phyloP scores from a whole-genome alignment of 2,888 invertebrate species.

The Cheiracanthium punctorium region DNA sequence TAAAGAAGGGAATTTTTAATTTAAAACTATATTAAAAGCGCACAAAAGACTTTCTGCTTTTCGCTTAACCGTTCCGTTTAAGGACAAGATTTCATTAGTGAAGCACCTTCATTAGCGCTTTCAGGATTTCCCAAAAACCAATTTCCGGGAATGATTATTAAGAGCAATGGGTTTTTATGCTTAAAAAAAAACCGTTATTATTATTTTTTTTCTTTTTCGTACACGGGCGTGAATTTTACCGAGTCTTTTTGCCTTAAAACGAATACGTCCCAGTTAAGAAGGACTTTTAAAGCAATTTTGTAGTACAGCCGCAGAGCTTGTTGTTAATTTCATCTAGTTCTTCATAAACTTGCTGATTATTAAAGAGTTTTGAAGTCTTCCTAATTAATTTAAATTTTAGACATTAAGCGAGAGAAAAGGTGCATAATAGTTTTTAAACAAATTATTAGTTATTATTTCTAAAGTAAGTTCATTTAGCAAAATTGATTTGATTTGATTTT shows the following conservation, averaged over 20 bases:
- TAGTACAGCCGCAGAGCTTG: too few relatives aligned
- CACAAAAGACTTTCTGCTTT: constrained; percentile 60
- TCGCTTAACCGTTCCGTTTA: constrained; percentile 38
- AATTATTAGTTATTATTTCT: too few relatives aligned
- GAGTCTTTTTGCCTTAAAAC: too few relatives aligned
- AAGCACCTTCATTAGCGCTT: constrained; percentile 60
- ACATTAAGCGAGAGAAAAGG: too few relatives aligned
- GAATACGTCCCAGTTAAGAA: too few relatives aligned
- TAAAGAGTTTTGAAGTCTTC: background rate
- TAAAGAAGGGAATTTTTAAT: constrained; percentile 58
- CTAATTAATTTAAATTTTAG: background rate
- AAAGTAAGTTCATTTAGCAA: too few relatives aligned
- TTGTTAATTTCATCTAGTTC: background rate
- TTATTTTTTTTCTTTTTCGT: too few relatives aligned
- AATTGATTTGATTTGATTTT: too few relatives aligned
- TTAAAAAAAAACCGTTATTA: too few relatives aligned
- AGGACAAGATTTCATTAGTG: constrained; percentile 63
- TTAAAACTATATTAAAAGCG: constrained; percentile 67
- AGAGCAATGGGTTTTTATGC: constrained; percentile 47
- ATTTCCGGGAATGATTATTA: constrained; percentile 66
- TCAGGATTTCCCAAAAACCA: constrained; percentile 55
- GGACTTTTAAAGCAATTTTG: background rate
- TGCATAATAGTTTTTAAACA: too few relatives aligned
- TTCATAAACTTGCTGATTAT: background rate
- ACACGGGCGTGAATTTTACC: too few relatives aligned